Conservation (phyloP, 2,113 vertebrate species). For the Cyprinodon variegatus region DNA sequence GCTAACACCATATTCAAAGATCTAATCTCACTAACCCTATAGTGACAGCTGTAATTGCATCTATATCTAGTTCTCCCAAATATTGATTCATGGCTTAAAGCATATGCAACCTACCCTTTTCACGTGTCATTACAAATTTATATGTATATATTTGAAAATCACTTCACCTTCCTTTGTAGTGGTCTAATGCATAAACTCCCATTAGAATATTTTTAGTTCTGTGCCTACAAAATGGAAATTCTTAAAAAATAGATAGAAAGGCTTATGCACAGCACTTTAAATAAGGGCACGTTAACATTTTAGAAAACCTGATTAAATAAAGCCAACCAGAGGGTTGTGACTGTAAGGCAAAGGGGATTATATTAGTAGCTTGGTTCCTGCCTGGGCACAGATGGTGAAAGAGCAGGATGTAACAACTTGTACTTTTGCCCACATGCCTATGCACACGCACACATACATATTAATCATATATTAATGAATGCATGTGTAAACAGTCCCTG, state of each 20-base stretch:
- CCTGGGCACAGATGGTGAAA: slow-evolving; percentile 81
- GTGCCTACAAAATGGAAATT: background rate
- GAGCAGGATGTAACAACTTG: slow-evolving; percentile 74
- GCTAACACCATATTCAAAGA: no score
- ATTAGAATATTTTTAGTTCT: background rate
- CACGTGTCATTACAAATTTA: background rate
- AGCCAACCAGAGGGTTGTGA: slow-evolving; percentile 28
- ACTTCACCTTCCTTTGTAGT: background rate
- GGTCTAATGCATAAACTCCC: background rate
- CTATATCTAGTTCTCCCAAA: no score
- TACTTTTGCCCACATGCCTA: slow-evolving; percentile 60
- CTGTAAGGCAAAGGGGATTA: slow-evolving; percentile 47
- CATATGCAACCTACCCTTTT: background rate
- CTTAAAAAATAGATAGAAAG: no score
- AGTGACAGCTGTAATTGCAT: no score
- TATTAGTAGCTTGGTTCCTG: slow-evolving; percentile 71
- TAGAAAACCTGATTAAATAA: background rate
- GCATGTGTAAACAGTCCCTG: slow-evolving; percentile 50
- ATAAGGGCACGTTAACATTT: background rate
- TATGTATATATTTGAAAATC: background rate
- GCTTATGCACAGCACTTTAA: background rate
- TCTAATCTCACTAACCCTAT: no score
- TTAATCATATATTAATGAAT: slow-evolving; percentile 47
- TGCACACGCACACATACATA: slow-evolving; percentile 23
- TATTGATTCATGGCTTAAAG: background rate